A percentile compares a stretch with the other conserved stretches of the same genome.
Conservation (phyloP, 2,888 invertebrate species). For the Apotomis capreana region DNA sequence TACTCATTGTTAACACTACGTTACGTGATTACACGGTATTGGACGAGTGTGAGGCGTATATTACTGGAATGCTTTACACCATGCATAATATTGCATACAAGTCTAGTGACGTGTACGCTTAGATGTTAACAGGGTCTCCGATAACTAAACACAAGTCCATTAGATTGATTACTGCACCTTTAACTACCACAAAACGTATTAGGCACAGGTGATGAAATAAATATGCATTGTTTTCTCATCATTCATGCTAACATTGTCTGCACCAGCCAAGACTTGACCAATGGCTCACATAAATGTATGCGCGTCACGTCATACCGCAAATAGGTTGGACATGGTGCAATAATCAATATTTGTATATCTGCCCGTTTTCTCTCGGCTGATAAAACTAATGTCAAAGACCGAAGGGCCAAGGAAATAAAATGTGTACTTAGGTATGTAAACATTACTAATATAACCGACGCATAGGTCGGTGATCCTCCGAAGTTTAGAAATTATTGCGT, state of each 20-base stretch:
- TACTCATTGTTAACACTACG: not conserved
- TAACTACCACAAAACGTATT: not conserved
- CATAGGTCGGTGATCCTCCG: constrained; percentile 13
- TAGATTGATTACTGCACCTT: not conserved
- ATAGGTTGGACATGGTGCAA: constrained; percentile 46
- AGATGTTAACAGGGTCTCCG: too few relatives aligned
- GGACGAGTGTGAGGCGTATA: not conserved
- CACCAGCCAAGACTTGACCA: constrained; percentile 49
- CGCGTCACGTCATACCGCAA: constrained; percentile 49
- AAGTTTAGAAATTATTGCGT: constrained; percentile 37
- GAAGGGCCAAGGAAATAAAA: constrained; percentile 27
- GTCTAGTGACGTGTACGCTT: too few relatives aligned
- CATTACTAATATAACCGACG: constrained; percentile 22
- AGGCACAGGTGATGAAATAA: constrained; percentile 18
- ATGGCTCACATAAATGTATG: constrained; percentile 45
- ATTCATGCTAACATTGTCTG: constrained; percentile 39
- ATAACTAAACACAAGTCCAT: too few relatives aligned
- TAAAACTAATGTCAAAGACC: constrained; percentile 11
- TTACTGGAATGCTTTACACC: not conserved
- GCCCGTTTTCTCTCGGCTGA: constrained; percentile 22
- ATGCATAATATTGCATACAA: not conserved
- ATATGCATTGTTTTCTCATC: constrained; percentile 15
- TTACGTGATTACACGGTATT: not conserved
- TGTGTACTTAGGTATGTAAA: constrained; percentile 30
- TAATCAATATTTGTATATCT: constrained; percentile 46